Base-by-base conservation (phyloP, 2,888 invertebrate genomes). In the Lasioglossum calceatum region DNA sequence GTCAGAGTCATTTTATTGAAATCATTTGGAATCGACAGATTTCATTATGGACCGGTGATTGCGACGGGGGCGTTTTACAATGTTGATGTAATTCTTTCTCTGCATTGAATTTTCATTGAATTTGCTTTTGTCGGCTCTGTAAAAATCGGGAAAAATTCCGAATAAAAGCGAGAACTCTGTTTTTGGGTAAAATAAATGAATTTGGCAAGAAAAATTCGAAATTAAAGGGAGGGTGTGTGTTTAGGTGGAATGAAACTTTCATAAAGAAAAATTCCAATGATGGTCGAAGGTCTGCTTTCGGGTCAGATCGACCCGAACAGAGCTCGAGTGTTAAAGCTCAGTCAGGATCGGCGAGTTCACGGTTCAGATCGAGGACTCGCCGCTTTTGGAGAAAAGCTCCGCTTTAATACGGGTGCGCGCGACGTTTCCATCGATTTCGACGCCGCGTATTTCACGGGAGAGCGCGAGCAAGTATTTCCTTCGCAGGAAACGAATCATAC, bases 371-470 rank as follows among this genome's bases (percentile, higher is more conserved):
- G 73, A 50, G 79, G 75, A 84, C 86, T 77, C 74, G 77, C 16
- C 36, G 19, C 36, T 47, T 76, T 72, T 44, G 54, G 86, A 89
- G 92, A 87, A 89, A 92, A 90, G 91, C 89, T 91, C 89, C 58
- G 89, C 92, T 91, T 91, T 92, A 91, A 91, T 90, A 87, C 89
- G 92, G 92, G 91, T 93, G 93, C 93, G 93, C 93, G 93, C 92
- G 93, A 93, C 93, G 92, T 92, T 93, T 87, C 89, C 89, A 93
- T 93, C 93, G 93, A 93, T 93, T 70, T 93, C 88, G 90, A 89
- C 86, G 91, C 90, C 87, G 90, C 90, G 90, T 91, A 92, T 92
- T 92, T 92, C 88, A 91, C 90, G 83, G 85, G 81, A 50, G 50
- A 50, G 36, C 70, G 82, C 79, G 78, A 83, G 77, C 87, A 79